Base-by-base conservation (phyloP, 2,888 invertebrate species). In the Thysanoteuthis rhombus region DNA sequence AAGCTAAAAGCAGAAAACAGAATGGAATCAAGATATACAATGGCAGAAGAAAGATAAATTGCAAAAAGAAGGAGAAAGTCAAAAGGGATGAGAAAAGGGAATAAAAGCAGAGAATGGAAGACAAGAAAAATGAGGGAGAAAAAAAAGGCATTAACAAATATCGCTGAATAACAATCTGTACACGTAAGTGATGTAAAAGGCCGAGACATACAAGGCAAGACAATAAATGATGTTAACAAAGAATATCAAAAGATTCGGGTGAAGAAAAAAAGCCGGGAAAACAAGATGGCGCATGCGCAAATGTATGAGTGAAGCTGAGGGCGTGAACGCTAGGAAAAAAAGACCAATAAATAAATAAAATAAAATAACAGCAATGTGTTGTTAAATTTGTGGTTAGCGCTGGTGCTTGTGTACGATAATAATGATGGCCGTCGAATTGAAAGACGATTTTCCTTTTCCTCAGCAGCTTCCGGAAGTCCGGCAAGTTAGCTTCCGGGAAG, bases 361-460 rank as follows among this genome's bases (percentile, higher is more conserved):
- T n/a, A 75, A 75, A 75, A 75, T 75, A 75, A 75, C 75, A 1
- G 75, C n/a, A 12, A 75, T 75, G 75, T n/a, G 75, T 75, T 75
- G 75, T 75, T n/a, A 75, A 75, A 75, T n/a, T 75, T 75, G 75
- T 75, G 75, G 75, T 75, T 75, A 75, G n/a, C 75, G n/a, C 75
- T 32, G 32, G 58, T 45, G 12, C 45, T 52, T 52, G 52, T 52
- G 52, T n/a, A n/a, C 75, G n/a, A 36, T 75, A 75, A 36, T 75
- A 75, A 75, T 75, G 75, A 75, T 75, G n/a, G 75, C 75, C n/a
- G n/a, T 75, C 75, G 75, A 75, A 75, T 75, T 75, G 75, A 75
- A 75, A 75, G 75, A n/a, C 75, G 75, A 75, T n/a, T 75, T 75
- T 75, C n/a, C 75, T 75, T n/a, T 75, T 75, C 75, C 75, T 75